A percentile compares a stretch with the other conserved stretches of the same genome.
These are phyloP conservation scores for Meteorus cinctellus DNA, from an alignment of 2,888 invertebrate genomes.

Conservation along the genomic window DNA sequence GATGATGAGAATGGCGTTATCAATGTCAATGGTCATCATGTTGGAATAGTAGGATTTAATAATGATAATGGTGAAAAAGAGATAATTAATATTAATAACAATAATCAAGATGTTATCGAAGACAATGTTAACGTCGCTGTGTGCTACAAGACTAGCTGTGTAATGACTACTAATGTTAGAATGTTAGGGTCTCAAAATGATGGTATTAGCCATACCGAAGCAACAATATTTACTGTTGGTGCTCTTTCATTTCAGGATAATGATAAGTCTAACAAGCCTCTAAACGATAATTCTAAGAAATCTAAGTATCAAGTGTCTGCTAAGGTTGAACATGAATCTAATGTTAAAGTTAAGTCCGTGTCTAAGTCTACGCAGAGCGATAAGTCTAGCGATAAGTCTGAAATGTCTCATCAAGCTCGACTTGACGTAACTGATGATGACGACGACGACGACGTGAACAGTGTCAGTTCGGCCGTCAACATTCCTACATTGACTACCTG, in stretches of 20 bases:
- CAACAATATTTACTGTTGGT: slow-evolving; percentile 74
- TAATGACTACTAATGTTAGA: slow-evolving; percentile 68
- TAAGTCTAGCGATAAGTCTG: slow-evolving; percentile 70
- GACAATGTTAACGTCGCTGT: slow-evolving; percentile 66
- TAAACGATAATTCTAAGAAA: slow-evolving; percentile 57
- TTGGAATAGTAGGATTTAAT: neutral
- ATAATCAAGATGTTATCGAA: slow-evolving; percentile 63
- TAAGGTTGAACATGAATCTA: slow-evolving; percentile 65
- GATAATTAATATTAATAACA: slow-evolving; percentile 59
- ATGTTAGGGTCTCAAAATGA: slow-evolving; percentile 70
- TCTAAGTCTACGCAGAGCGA: slow-evolving; percentile 71
- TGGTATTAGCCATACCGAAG: slow-evolving; percentile 73
- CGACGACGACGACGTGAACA: slow-evolving; percentile 48
- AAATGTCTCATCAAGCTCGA: slow-evolving; percentile 62
- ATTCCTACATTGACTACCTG: slow-evolving; percentile 73
- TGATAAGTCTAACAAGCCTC: slow-evolving; percentile 66
- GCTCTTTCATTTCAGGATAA: slow-evolving; percentile 75
- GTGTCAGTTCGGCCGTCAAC: slow-evolving; percentile 65
- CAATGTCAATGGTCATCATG: slow-evolving; percentile 27
- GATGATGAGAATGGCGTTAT: slow-evolving; percentile 38
- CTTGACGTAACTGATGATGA: slow-evolving; percentile 60
- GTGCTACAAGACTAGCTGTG: slow-evolving; percentile 68
- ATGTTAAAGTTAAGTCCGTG: slow-evolving; percentile 69
- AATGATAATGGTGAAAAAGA: slow-evolving; percentile 43
- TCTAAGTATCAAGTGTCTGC: slow-evolving; percentile 66